Base-by-base conservation (phyloP, 2,888 invertebrate genomes). In the Syrphus vitripennis region DNA sequence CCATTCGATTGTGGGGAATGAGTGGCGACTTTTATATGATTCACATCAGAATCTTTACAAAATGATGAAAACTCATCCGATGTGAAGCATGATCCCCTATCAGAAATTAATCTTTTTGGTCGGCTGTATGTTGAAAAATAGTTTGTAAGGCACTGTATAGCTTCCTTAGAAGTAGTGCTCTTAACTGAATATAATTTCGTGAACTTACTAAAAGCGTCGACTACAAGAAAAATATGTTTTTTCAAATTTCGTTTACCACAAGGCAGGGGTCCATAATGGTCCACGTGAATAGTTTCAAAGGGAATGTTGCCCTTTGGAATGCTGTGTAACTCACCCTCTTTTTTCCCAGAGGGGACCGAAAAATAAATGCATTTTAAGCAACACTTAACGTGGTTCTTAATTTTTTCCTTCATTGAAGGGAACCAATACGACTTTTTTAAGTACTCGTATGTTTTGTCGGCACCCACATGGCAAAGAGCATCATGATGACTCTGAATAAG, bases 361-460 rank as follows among this genome's bases (percentile, higher is more conserved):
- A 78, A 89, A 1, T 87, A 21, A 4, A 92, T 71, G 76, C 92
- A 93, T n/a, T 90, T 88, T 1, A 93, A 87, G 79, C 92, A 93
- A 12, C 90, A 88, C 1, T 65, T 70, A 14, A 65, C n/a, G n/a
- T n/a, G n/a, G n/a, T n/a, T n/a, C n/a, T n/a, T n/a, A n/a, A n/a
- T n/a, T n/a, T n/a, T n/a, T 65, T 67, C 26, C 50, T 80, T 80
- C 48, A 67, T 70, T 34, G 55, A 55, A 9, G 67, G 79, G 45
- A 79, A 72, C 57, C 72, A 93, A 87, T 91, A 93, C 7, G 88
- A 81, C 34, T 89, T 42, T 31, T 29, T 29, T 29, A 29, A 29
- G 29, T 29, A 29, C 29, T 29, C 29, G 29, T 29, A 29, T 29
- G 29, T 29, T 29, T 29, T 29, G 29, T 29, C 29, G 29, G 29